Base-by-base conservation (phyloP, 2,113 vertebrate genomes). In the Callaeas wilsoni region DNA sequence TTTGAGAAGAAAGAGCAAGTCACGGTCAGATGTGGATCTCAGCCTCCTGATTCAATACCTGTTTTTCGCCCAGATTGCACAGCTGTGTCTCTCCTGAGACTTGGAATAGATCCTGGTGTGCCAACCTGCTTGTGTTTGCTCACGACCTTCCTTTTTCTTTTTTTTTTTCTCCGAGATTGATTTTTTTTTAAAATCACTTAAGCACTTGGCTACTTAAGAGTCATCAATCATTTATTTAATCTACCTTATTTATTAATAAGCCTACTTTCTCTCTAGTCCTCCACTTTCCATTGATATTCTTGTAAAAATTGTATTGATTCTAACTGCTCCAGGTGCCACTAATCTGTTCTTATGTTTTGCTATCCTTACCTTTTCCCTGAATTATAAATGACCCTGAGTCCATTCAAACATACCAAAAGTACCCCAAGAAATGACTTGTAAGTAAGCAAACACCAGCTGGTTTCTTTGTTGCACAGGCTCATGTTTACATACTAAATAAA, bases 151-250 rank as follows among this genome's bases (percentile, higher is more conserved):
- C 14, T 27, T 29, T 14, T 39, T 29, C 2, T 52, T 20, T 41
- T 27, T 11, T 7, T 7, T 7, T 0, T 0, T 1, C 1, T 4
- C 12, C 3, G 22, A 20, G 47, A 90, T 3, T 42, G 60, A 92
- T 83, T 68, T 90, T 84, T 22, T 62, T 41, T 47, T 4, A 32
- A 75, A 84, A 90, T 49, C 64, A 82, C 73, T 92, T 67, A 71
- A 30, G 52, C n/a, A 74, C 41, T 90, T 56, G 44, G 77, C 44
- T 90, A 84, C 62, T 92, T 78, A 94, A 69, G 65, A 89, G 52
- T 46, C 69, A 92, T 97, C 84, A 94, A 96, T 87, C 39, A 95
- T 92, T 95, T 76, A 95, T 91, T 90, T 86, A 52, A 89, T 84
- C 69, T 56, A 71, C 49, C 25, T 92, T 75, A 94, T 84, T 94